A percentile compares a stretch with the other conserved stretches of the same genome.
Conservation (phyloP, 2,888 invertebrate species). For the Mythimna ferrago region DNA sequence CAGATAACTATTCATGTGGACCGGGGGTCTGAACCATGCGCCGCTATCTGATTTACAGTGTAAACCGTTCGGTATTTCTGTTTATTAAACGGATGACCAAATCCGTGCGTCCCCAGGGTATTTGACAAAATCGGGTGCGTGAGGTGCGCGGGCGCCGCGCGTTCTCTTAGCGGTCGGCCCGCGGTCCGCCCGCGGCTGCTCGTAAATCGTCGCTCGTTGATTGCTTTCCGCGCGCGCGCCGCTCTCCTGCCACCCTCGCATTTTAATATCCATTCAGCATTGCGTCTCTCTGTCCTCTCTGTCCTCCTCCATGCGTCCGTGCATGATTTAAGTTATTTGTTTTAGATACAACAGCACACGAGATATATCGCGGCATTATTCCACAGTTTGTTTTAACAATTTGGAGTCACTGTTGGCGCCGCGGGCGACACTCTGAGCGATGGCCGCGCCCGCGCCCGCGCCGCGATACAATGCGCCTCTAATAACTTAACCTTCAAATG, state of each 20-base stretch:
- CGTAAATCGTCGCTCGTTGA: constrained; percentile 85
- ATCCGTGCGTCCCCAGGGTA: constrained; percentile 59
- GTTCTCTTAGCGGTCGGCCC: constrained; percentile 70
- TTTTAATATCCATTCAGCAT: constrained; percentile 78
- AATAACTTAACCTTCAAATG: constrained; percentile 68
- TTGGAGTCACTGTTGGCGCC: constrained; percentile 74
- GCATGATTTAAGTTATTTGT: constrained; percentile 86
- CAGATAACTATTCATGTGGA: constrained; percentile 74
- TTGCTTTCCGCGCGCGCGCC: constrained; percentile 76
- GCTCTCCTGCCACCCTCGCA: constrained; percentile 70
- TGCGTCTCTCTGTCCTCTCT: constrained; percentile 62
- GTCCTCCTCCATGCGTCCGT: constrained; percentile 49
- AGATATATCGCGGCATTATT: constrained; percentile 83
- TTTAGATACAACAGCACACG: constrained; percentile 80
- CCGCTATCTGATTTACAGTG: constrained; percentile 61
- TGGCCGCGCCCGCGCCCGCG: constrained; percentile 40
- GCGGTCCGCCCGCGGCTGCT: constrained; percentile 70
- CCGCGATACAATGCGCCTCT: constrained; percentile 69
- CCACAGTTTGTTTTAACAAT: constrained; percentile 78
- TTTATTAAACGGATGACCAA: constrained; percentile 59
- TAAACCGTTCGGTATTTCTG: constrained; percentile 57
- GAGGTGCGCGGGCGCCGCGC: constrained; percentile 65
- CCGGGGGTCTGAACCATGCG: constrained; percentile 70
- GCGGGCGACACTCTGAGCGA: constrained; percentile 71
- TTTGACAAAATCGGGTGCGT: constrained; percentile 66